Conservation (phyloP, 2,888 invertebrate species). For the Pheosia tremula region DNA sequence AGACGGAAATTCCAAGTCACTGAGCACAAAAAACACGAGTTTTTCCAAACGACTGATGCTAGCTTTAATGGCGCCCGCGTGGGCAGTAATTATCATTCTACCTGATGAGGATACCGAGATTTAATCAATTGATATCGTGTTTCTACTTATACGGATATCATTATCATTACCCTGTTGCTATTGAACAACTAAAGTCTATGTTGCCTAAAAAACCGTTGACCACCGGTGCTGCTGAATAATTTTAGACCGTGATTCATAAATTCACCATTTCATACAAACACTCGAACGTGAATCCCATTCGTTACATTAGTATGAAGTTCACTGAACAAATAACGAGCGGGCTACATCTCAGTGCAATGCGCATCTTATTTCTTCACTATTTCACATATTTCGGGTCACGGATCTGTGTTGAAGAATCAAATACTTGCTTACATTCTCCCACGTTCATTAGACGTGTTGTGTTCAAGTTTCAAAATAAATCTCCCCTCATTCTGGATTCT, state of each 20-base stretch:
- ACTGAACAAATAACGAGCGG: slow-evolving; percentile 53
- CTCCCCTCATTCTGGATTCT: slow-evolving; percentile 69
- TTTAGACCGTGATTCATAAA: slow-evolving; percentile 52
- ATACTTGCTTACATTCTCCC: slow-evolving; percentile 35
- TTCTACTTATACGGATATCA: slow-evolving; percentile 28
- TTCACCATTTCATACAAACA: slow-evolving; percentile 49
- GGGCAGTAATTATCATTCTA: slow-evolving; percentile 56
- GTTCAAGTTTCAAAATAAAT: slow-evolving; percentile 71
- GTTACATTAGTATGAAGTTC: slow-evolving; percentile 48
- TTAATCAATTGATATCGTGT: slow-evolving; percentile 32
- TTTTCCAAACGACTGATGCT: slow-evolving; percentile 30
- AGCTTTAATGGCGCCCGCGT: slow-evolving; percentile 25
- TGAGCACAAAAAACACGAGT: slow-evolving; percentile 23
- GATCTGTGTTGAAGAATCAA: slow-evolving; percentile 34
- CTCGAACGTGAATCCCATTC: slow-evolving; percentile 45
- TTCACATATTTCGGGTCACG: slow-evolving; percentile 24
- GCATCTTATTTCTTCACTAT: slow-evolving; percentile 16
- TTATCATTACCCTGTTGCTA: slow-evolving; percentile 21
- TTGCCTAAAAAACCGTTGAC: slow-evolving; percentile 27
- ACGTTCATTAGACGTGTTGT: slow-evolving; percentile 53
- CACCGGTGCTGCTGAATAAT: slow-evolving; percentile 40
- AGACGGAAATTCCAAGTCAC: slow-evolving; percentile 28
- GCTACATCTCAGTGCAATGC: slow-evolving; percentile 20
- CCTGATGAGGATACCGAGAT: slow-evolving; percentile 24
- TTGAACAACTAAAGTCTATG: slow-evolving; percentile 16